Evolutionary conservation across 2,113 vertebrate species (phyloP), one percentile per base, ranked within the genome.

Genomic region (Rhinolophus ferrumequinum): DNA sequence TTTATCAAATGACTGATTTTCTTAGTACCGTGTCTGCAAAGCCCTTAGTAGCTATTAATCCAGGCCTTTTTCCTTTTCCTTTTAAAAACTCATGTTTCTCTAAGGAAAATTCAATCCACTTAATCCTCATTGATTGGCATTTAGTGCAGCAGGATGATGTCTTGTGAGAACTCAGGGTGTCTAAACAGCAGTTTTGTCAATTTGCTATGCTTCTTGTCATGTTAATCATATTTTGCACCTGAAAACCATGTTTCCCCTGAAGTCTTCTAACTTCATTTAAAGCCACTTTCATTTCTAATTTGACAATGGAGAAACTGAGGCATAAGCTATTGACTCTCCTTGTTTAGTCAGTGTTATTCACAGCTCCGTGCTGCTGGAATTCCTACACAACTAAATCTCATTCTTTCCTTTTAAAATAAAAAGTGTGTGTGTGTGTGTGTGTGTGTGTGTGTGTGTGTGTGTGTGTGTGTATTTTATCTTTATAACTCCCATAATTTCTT

Each of bases 101-200:
- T 72, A 97, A 97, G 97, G 96, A 97, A 98, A 97, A 97, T 93
- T 95, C 96, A 97, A 96, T 95, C 47, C 90, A 94, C 93, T 98
- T 98, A 97, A 96, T 95, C 92, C 88, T 98, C 90, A 98, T 96
- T 97, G 97, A 97, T 96, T 97, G 95, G 90, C 96, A 92, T 96
- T 97, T 97, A 97, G 95, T 97, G 90, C 76, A 60, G 66, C 84
- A 95, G 92, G 95, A 96, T 96, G 88, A 96, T 94, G 87, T 93
- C 96, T 94, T 96, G 87, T 96, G 96, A 97, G 95, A 95, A 95
- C 92, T 92, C 96, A 73, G 84, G 16, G 87, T 97, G 80, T 92
- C 95, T 97, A 94, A 95, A 67, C 85, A 94, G 94, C 75, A 97
- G 79, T 47, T 86, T 96, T 92, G 93, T 97, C 97, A 97, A 93